Base-by-base conservation (phyloP, 1,140 invertebrate genomes). In the Heliconius congener region DNA sequence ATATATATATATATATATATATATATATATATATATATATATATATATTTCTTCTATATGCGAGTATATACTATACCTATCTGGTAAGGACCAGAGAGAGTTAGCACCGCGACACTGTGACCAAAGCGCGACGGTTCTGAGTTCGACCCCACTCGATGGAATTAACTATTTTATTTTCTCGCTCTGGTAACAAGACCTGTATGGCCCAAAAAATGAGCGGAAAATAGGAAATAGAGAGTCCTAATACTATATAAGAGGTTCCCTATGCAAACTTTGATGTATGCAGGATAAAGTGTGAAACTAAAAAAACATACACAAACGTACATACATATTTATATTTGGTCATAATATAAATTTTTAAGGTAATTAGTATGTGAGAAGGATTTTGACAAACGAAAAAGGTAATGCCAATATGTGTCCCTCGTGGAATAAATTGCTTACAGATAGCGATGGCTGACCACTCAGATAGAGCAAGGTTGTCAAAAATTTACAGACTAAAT, bases 351-450 rank as follows among this genome's bases (percentile, higher is more conserved):
- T 30, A 0, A 23, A 16, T 66, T 30, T 30, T 66, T 66, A 30
- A 66, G 60, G 60, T 66, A 78, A 83, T 88, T 88, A 84, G 85
- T 88, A 88, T 88, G 87, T 86, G 87, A 80, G 87, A 88, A 86
- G 83, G 81, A 83, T 81, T 82, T 76, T 81, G 76, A 71, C 66
- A 73, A 78, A 82, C 85, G 79, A 88, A 88, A 87, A 87, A 85
- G 87, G 87, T 73, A 84, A 80, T 78, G 82, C 78, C 83, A 83
- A 88, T 88, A 84, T 82, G 83, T 72, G 82, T 85, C 84, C 84
- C 83, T 79, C 77, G 79, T 79, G 83, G 82, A 81, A 81, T 82
- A 84, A 85, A 83, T 87, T 81, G 83, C 76, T 81, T 77, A 50
- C 76, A 71, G 83, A 86, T 85, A 82, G 74, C 81, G 78, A 77